Percentiles rank a stretch among this genome's conserved stretches.
phyloP scores from a whole-genome alignment of 2,113 vertebrate genomes.

The Urocitellus parryii region DNA sequence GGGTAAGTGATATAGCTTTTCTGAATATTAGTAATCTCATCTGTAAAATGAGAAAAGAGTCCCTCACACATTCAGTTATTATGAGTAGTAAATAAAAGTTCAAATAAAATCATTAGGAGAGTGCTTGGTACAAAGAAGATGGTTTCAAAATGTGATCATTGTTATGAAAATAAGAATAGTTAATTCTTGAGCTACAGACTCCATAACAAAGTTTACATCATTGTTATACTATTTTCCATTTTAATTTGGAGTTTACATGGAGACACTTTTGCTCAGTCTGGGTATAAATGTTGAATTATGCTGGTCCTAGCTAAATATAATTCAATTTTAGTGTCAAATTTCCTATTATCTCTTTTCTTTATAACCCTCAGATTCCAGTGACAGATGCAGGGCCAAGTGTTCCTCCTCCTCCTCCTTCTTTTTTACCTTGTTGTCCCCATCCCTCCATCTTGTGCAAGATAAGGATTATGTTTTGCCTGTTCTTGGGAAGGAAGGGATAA shows the following conservation, averaged over 20 bases:
- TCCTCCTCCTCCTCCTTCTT: not conserved
- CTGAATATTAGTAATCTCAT: not conserved
- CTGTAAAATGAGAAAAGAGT: not conserved
- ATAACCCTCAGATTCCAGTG: not conserved
- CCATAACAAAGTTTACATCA: not conserved
- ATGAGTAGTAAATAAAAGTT: not conserved
- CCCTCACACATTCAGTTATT: not conserved
- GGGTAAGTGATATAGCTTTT: not conserved
- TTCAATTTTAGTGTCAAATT: not conserved
- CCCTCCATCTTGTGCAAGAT: not conserved
- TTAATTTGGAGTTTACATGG: constrained; percentile 8
- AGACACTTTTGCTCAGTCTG: not conserved
- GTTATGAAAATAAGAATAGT: not conserved
- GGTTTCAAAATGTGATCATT: not conserved
- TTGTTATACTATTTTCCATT: not conserved
- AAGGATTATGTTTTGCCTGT: not conserved
- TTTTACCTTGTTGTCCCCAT: not conserved
- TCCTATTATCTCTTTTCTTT: not conserved
- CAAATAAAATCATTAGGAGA: not conserved
- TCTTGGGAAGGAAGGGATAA: not conserved
- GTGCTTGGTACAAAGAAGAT: not conserved
- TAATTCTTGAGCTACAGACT: not conserved
- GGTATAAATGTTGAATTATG: not conserved
- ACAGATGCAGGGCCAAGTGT: not conserved
- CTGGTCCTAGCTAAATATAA: not conserved